phyloP scores from a whole-genome alignment of 2,888 invertebrate species.

The Tridacna crocea region DNA sequence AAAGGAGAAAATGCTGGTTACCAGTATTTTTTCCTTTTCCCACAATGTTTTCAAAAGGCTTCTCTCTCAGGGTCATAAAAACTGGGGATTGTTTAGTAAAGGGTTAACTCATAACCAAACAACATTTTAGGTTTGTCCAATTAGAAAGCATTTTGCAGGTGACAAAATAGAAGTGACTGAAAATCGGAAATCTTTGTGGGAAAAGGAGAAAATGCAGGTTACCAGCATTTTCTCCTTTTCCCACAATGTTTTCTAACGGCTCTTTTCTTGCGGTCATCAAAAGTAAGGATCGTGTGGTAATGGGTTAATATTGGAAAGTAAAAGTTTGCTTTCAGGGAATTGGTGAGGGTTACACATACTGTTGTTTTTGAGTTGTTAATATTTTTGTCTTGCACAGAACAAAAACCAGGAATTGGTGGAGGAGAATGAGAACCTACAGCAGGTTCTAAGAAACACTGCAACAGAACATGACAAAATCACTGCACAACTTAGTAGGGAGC shows the following conservation, averaged over 20 bases:
- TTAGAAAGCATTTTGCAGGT: too few relatives aligned
- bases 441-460: constrained; percentile 57
- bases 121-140: too few relatives aligned
- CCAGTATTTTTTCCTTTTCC: neutral
- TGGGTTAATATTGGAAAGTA: too few relatives aligned
- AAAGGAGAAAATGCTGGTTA: neutral
- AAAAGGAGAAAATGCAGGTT: neutral
- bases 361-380: constrained; percentile 8
- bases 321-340: too few relatives aligned
- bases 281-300: too few relatives aligned
- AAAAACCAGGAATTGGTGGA: constrained; percentile 67
- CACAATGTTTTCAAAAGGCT: too few relatives aligned
- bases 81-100: too few relatives aligned
- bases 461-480: constrained; percentile 65
- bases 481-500: constrained; percentile 61
- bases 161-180: too few relatives aligned
- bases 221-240: neutral
- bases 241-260: neutral
- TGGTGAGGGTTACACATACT: too few relatives aligned
- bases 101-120: too few relatives aligned
- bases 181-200: neutral
- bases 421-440: constrained; percentile 65
- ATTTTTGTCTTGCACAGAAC: constrained; percentile 49
- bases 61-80: too few relatives aligned
- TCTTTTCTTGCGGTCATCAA: neutral